These are phyloP conservation scores for Pogona vitticeps DNA, from an alignment of 2,113 vertebrate genomes.

Conservation along the genomic window DNA sequence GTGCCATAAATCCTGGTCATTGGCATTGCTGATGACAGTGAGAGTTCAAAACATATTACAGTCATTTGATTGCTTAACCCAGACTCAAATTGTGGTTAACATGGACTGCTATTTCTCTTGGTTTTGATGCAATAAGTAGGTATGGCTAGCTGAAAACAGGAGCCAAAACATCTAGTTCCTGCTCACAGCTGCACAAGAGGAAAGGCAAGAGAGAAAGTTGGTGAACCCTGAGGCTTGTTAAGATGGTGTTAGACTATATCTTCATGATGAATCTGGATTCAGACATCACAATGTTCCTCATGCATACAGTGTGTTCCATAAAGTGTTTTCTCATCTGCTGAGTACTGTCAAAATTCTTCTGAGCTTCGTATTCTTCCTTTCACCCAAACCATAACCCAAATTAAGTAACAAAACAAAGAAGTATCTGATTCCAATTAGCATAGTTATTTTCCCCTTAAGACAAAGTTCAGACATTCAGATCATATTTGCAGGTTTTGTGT, in stretches of 20 bases:
- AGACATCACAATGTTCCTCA: background rate
- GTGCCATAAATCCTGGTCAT: background rate
- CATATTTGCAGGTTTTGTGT: background rate
- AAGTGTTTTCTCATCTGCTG: background rate
- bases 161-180: background rate
- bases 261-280: background rate
- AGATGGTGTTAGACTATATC: background rate
- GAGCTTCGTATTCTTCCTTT: background rate
- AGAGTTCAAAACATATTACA: background rate
- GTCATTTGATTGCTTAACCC: too few relatives aligned
- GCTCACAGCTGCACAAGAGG: background rate
- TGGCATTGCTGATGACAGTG: background rate
- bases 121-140: too few relatives aligned
- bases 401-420: background rate
- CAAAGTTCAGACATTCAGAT: background rate
- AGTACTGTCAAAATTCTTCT: background rate
- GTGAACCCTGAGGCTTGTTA: background rate
- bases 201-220: background rate
- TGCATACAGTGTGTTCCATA: background rate
- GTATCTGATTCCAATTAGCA: background rate
- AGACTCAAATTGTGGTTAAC: background rate
- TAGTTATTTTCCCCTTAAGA: too few relatives aligned
- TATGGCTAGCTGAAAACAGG: background rate
- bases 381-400: background rate
- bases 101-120: background rate